Evolutionary conservation across 2,797 vertebrate genomes (phyloP), one percentile per base, ranked within the genome.

Genomic region (Bradypodion ventrale): DNA sequence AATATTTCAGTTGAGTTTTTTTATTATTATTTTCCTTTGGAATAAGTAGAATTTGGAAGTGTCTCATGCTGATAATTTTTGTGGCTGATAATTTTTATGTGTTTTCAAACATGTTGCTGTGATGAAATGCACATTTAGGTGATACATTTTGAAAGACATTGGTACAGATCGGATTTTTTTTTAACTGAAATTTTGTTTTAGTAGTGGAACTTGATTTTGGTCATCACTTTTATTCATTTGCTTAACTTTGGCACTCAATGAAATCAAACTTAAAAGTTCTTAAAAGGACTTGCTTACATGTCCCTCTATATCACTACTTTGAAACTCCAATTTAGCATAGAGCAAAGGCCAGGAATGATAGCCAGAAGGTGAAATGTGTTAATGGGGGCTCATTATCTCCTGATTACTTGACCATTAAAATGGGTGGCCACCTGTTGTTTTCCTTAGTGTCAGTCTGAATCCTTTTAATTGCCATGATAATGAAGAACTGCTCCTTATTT

Each of bases 361-460:
- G 32, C 62, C 68, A 60, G 52, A 23, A 86, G 35, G 72, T 88
- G 80, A 85, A 90, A 78, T 37, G 65, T 82, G 59, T 89, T 92
- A 84, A 90, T 46, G 81, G 82, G 15, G 63, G 77, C n/a, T 89
- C 81, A 85, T 92, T 92, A 85, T 87, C 65, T 90, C 80, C 19
- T 88, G 82, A 88, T 92, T 83, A 85, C 49, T 78, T 23, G 82
- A 42, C 46, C 78, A 19, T 88, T 91, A 87, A 89, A 92, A 89
- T 83, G 83, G 75, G 42, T 78, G 87, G 87, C 84, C 75, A 73
- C 63, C 78, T 90, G 70, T 78, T 86, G 83, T 37, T 90, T 74
- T 90, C 65, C 52, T 69, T 84, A 49, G 74, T 78, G 65, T 12
- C 52, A 56, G 35, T 68, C 66, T 68, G 25, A 84, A 90, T 90